Evolutionary conservation across 64 coral and sea anemone species (phyloP), one percentile per base, ranked within the genome.

Genomic region (Montipora capricornis): DNA sequence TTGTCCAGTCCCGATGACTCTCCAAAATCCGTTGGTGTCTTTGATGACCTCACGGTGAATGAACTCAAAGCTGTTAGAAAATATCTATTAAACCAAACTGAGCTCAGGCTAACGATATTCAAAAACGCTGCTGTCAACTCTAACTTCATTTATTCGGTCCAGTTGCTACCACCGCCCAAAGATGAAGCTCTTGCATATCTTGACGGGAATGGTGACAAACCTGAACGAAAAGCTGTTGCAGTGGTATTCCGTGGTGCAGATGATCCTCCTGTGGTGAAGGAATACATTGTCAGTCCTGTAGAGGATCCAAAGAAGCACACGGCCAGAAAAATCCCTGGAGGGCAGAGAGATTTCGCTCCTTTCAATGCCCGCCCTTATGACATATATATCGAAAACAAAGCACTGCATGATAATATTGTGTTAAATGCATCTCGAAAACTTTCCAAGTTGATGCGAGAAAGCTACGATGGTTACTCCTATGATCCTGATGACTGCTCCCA

Each of bases 121-220:
- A 0, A n/a, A 20, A 12, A 50, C 6, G 82, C 66, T 22, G 68
- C 46, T 22, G 19, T 86, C 14, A 20, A 86, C 44, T 71, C 45
- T 67, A 94, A 97, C 48, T 70, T 74, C 22, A 97, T 97, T 37
- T 87, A 88, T 14, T n/a, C 94, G 10, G 90, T 97, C 5, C 81
- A 97, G 82, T 91, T 94, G 19, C 51, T 90, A 12, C 87, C 82
- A 47, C 95, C 95, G 5, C 61, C 87, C 0, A 97, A 97, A 91
- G 88, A 87, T 16, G 95, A 90, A 8, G 92, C 76, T 7, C 74
- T 97, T 15, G 83, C 81, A 75, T 88, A 80, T 20, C 71, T 97
- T 14, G 92, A 97, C 53, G 22, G 80, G 1, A 45, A 82, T 7
- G 76, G 78, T 3, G n/a, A 49, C 20, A 97, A 94, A 47, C 92